Base-by-base conservation (phyloP, 1,140 invertebrate species). In the Polyergus mexicanus region DNA sequence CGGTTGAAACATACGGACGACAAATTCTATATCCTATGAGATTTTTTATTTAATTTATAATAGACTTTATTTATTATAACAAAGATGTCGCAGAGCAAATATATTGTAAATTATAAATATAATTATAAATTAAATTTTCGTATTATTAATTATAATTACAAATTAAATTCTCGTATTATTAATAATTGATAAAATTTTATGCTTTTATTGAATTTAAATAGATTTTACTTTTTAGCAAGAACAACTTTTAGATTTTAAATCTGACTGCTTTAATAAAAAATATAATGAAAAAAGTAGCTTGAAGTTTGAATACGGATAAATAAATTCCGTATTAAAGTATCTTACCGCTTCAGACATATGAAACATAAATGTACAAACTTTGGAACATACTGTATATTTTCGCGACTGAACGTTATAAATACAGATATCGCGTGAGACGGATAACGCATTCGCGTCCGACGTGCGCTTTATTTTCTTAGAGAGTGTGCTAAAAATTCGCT, bases 401-500 rank as follows among this genome's bases (percentile, higher is more conserved):
- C 35, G 25, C 35, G 25, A 16, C 7, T 13, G 25, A 58, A 11
- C 54, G 38, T 63, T 85, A 78, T 74, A 72, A 85, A 88, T 75
- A 88, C 60, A 69, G 75, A 80, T 88, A 85, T 85, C 51, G 86
- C 74, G 74, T 60, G 86, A 32, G 84, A 2, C 25, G 6, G 51
- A 13, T 83, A 75, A 75, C 71, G 41, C n/a, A 63, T 86, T 86
- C 62, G 32, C 22, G 47, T 32, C 28, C 58, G 44, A 65, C 77
- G 47, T 32, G 62, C 38, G 86, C 66, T 88, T 87, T 47, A 58
- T 80, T 88, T 88, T 80, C 86, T 76, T 87, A 60, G 41, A 72
- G 68, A 86, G 66, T 28, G 62, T 51, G 4, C 32, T 65, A 85
- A 86, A 87, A 87, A 87, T 85, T 87, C 72, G 72, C 83, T 78